Percentiles rank a stretch among this genome's conserved stretches.
Evolutionary conservation across 2,797 vertebrate species (phyloP).

Genomic region (Chlorospingus flavigularis): DNA sequence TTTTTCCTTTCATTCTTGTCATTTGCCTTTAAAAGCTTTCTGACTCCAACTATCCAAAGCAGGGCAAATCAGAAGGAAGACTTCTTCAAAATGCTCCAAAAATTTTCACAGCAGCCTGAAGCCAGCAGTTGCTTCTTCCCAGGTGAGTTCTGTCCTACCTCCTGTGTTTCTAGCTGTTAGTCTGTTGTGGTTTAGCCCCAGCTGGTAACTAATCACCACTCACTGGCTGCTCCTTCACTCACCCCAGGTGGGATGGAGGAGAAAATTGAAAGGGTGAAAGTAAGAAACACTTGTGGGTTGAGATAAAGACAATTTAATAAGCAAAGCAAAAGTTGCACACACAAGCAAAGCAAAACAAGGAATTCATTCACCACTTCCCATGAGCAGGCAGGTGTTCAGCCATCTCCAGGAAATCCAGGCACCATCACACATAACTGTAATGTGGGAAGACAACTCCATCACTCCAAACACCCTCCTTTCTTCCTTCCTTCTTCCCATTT

Average conservation of each 20-base stretch:
- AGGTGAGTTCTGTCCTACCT: neutral
- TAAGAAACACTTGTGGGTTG: neutral
- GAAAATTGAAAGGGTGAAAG: neutral
- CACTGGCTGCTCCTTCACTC: neutral
- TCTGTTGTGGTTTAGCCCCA: neutral
- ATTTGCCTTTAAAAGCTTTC: neutral
- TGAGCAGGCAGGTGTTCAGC: neutral
- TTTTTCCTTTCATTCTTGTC: neutral
- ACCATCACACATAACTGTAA: neutral
- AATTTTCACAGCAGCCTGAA: neutral
- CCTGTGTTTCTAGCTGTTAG: neutral
- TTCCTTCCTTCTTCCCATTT: neutral
- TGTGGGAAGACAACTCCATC: neutral
- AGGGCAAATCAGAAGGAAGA: neutral
- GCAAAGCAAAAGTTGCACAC: neutral
- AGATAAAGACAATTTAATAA: neutral
- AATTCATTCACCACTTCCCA: neutral
- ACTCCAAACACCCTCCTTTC: neutral
- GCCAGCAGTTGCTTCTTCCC: neutral
- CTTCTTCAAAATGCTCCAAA: neutral
- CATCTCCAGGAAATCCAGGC: neutral
- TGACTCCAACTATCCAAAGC: neutral
- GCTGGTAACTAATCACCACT: neutral
- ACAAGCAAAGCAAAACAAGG: neutral
- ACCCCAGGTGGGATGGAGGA: neutral